phyloP scores from a whole-genome alignment of 2,888 invertebrate genomes.

The Adela reaumurella region DNA sequence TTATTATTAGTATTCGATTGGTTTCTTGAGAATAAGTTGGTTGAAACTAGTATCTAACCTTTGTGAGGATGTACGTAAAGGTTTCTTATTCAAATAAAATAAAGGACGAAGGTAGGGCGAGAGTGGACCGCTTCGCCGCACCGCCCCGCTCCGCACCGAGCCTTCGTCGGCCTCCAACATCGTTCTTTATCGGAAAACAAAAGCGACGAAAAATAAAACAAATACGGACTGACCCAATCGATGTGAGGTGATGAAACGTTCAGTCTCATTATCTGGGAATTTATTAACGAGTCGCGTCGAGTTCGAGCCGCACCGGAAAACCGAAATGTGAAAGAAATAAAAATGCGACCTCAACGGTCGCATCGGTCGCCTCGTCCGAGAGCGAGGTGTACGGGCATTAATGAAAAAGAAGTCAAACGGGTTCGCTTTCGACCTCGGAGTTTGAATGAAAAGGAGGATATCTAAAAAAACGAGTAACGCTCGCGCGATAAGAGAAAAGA shows the following conservation, averaged over 20 bases:
- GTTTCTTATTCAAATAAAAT: slow-evolving; percentile 7
- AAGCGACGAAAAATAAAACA: slow-evolving; percentile 14
- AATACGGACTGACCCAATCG: slow-evolving; percentile 49
- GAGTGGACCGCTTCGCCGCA: slow-evolving; percentile 16
- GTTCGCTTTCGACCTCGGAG: slow-evolving; percentile 44
- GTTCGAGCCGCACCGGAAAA: slow-evolving; percentile 43
- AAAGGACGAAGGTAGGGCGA: too few species aligned
- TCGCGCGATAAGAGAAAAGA: slow-evolving; percentile 51
- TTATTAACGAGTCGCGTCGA: slow-evolving; percentile 49
- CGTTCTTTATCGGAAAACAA: not conserved
- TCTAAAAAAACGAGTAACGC: slow-evolving; percentile 31
- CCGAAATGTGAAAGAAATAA: slow-evolving; percentile 56
- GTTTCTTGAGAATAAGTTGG: too few species aligned
- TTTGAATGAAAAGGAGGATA: slow-evolving; percentile 48
- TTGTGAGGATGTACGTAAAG: too few species aligned
- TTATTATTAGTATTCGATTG: too few species aligned
- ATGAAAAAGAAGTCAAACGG: slow-evolving; percentile 53
- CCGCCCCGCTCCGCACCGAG: too few species aligned
- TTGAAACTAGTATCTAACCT: too few species aligned
- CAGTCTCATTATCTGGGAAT: slow-evolving; percentile 58
- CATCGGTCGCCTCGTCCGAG: not conserved
- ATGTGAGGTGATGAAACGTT: slow-evolving; percentile 57
- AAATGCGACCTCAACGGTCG: slow-evolving; percentile 46
- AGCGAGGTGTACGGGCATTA: slow-evolving; percentile 25
- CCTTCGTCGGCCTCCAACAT: too few species aligned